Evolutionary conservation across 35 echinoderm and acorn worm species (phyloP).

Genomic region (Apostichopus californicus): DNA sequence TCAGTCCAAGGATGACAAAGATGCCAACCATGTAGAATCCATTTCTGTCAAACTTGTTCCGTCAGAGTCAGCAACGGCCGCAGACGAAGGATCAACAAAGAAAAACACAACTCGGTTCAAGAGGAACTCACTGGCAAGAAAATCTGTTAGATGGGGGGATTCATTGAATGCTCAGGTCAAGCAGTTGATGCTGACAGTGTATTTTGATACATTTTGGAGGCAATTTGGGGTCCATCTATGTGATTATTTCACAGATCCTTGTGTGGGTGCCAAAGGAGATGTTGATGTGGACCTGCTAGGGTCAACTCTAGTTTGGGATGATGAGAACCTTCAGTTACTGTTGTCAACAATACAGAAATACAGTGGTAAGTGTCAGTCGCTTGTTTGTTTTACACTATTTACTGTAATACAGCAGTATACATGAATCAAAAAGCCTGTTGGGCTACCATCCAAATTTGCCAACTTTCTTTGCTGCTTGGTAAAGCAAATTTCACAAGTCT

Average conservation of each 20-base stretch:
- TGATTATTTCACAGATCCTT: slow-evolving; percentile 60
- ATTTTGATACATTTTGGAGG: slow-evolving; percentile 78
- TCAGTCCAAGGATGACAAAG: slow-evolving; percentile 38
- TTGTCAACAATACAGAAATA: slow-evolving; percentile 42
- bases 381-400: too few species aligned
- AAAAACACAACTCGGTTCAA: slow-evolving; percentile 48
- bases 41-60: slow-evolving; percentile 28
- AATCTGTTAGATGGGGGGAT: slow-evolving; percentile 91
- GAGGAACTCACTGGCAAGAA: slow-evolving; percentile 54
- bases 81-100: background rate
- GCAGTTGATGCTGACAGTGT: slow-evolving; percentile 60
- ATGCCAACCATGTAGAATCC: slow-evolving; percentile 16
- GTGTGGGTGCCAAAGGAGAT: slow-evolving; percentile 42
- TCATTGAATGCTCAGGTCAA: slow-evolving; percentile 69
- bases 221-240: slow-evolving; percentile 61
- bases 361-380: slow-evolving; percentile 12
- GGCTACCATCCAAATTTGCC: too few species aligned
- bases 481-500: too few species aligned
- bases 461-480: too few species aligned
- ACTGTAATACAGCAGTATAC: too few species aligned
- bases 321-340: slow-evolving; percentile 22
- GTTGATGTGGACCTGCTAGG: slow-evolving; percentile 62
- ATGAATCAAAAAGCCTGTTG: too few species aligned
- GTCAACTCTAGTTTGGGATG: slow-evolving; percentile 66
- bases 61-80: background rate